Evolutionary conservation across 2,797 vertebrate genomes (phyloP).

Genomic region (Capromys pilorides): DNA sequence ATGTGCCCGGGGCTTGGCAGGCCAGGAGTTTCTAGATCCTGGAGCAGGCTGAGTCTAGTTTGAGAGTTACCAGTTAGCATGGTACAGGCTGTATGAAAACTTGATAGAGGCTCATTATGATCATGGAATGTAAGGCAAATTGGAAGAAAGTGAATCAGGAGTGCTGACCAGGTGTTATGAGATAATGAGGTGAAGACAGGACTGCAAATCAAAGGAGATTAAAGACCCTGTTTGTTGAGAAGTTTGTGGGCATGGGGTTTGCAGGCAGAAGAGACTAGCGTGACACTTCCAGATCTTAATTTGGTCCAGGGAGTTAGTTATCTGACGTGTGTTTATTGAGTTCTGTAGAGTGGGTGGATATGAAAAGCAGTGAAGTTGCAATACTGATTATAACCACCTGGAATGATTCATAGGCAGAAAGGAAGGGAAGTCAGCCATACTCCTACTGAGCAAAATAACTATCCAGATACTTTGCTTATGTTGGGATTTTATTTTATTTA

Average conservation of each 20-base stretch:
- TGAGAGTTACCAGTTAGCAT: background rate
- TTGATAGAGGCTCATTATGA: background rate
- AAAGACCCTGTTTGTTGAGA: background rate
- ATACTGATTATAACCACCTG: background rate
- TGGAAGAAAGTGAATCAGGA: constrained; percentile 10
- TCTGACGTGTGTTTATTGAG: constrained; percentile 15
- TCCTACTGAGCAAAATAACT: background rate
- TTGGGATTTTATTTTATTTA: constrained; percentile 1
- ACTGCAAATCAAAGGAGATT: background rate
- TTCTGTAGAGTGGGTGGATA: background rate
- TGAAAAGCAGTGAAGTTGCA: background rate
- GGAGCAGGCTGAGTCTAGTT: background rate
- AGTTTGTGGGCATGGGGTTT: background rate
- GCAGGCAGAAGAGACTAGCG: background rate
- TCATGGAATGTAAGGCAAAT: background rate
- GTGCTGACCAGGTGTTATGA: background rate
- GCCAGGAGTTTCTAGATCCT: background rate
- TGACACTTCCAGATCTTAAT: constrained; percentile 4
- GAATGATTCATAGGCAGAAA: background rate
- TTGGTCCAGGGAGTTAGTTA: background rate
- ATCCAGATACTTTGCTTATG: background rate
- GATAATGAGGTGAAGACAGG: background rate
- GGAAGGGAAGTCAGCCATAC: background rate
- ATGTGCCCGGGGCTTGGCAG: background rate
- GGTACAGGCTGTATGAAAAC: background rate